A percentile compares a stretch with the other conserved stretches of the same genome.
Conservation (phyloP, 2,888 invertebrate species). For the Noctua pronuba region DNA sequence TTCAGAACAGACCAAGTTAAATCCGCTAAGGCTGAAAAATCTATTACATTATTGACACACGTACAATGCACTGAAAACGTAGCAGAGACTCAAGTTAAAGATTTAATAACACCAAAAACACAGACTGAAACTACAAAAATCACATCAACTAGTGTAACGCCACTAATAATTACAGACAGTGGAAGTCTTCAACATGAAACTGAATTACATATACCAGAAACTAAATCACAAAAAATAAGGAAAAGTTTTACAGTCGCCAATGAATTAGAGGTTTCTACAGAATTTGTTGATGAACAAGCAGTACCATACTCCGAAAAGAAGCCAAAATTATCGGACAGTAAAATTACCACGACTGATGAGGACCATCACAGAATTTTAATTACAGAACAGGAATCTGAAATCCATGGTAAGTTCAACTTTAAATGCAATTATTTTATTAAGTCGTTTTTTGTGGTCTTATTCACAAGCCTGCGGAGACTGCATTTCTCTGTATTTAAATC, state of each 20-base stretch:
- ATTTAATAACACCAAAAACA: constrained; percentile 73
- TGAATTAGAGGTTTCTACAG: constrained; percentile 79
- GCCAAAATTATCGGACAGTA: constrained; percentile 73
- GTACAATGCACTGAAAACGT: constrained; percentile 84
- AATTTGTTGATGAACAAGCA: constrained; percentile 81
- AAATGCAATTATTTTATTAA: not conserved
- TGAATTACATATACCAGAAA: constrained; percentile 75
- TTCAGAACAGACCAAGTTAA: constrained; percentile 73
- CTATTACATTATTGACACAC: constrained; percentile 79
- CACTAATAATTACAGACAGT: constrained; percentile 83
- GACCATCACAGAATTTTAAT: constrained; percentile 74
- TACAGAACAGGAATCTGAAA: constrained; percentile 79
- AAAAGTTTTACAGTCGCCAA: constrained; percentile 78
- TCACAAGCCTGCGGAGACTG: not conserved
- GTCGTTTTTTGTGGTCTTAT: not conserved
- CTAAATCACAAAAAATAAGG: constrained; percentile 76
- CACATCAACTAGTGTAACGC: constrained; percentile 78
- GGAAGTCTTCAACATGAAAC: constrained; percentile 83
- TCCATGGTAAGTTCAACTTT: constrained; percentile 76
- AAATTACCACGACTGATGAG: constrained; percentile 72
- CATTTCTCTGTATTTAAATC: not conserved
- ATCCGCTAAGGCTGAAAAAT: constrained; percentile 76
- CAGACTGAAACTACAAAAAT: constrained; percentile 75
- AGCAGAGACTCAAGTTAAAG: constrained; percentile 75
- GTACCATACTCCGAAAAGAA: constrained; percentile 71